Conservation (phyloP, 2,113 vertebrate genomes). For the Origma solitaria region DNA sequence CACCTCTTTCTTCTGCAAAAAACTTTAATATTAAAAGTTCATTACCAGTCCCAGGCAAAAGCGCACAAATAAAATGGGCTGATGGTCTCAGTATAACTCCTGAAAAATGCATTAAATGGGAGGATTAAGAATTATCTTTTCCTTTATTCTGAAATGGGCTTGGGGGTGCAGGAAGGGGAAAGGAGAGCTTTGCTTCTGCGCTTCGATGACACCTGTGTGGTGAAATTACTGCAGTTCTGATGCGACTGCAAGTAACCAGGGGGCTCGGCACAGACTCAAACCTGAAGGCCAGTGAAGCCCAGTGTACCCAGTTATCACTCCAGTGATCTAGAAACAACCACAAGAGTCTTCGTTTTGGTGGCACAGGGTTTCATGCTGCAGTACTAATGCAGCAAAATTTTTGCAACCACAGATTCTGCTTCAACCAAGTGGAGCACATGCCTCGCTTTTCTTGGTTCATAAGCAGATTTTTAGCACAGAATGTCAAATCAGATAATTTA, state of each 20-base stretch:
- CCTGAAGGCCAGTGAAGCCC: not conserved
- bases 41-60: not conserved
- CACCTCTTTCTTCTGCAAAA: not conserved
- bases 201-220: not conserved
- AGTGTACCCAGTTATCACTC: not conserved
- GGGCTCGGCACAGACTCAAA: not conserved
- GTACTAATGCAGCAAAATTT: not conserved
- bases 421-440: not conserved
- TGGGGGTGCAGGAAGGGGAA: not conserved
- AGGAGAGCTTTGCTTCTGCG: not conserved
- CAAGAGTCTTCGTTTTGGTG: not conserved
- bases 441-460: not conserved
- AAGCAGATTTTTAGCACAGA: slow-evolving; percentile 31
- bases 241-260: not conserved
- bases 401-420: not conserved
- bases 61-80: not conserved
- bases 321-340: not conserved
- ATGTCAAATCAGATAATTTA: slow-evolving; percentile 59
- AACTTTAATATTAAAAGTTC: not conserved
- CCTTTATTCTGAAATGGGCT: not conserved
- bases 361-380: not conserved
- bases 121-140: not conserved
- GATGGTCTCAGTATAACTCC: not conserved
- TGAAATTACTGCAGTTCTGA: not conserved
- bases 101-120: not conserved